Percentiles rank a stretch among this genome's conserved stretches.
These are phyloP conservation scores for Patiria pectinifera DNA, from an alignment of 53 echinoderm and acorn worm species.

Conservation along the genomic window DNA sequence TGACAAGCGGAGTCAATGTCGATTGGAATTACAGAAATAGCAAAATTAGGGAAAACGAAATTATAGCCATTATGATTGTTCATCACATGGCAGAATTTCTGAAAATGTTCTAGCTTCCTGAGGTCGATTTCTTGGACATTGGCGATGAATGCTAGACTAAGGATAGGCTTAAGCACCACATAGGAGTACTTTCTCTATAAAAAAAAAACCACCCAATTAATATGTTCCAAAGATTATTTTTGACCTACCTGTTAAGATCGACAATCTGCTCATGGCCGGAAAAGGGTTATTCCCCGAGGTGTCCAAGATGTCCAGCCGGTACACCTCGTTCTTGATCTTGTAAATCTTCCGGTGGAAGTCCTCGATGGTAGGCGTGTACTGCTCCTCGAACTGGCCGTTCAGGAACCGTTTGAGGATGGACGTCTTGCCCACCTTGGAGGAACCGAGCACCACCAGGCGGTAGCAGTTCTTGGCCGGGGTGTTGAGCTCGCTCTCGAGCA, in stretches of 20 bases:
- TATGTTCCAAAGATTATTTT: background rate
- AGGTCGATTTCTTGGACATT: too few relatives aligned
- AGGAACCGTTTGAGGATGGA: constrained; percentile 91
- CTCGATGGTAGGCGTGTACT: constrained; percentile 95
- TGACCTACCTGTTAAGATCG: constrained; percentile 85
- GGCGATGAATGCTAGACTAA: too few relatives aligned
- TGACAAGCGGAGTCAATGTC: too few relatives aligned
- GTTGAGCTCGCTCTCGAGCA: constrained; percentile 90
- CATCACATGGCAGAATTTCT: too few relatives aligned
- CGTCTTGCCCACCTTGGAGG: constrained; percentile 94
- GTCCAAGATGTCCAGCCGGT: constrained; percentile 91
- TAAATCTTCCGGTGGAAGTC: constrained; percentile 96
- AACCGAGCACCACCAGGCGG: constrained; percentile 92
- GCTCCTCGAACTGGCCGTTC: constrained; percentile 92
- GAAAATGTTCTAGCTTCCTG: too few relatives aligned
- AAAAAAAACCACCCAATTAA: background rate
- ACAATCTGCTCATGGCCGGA: constrained; percentile 95
- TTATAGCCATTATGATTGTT: too few relatives aligned
- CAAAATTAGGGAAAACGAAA: too few relatives aligned
- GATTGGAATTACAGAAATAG: too few relatives aligned
- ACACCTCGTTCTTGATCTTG: constrained; percentile 91
- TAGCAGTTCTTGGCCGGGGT: constrained; percentile 97
- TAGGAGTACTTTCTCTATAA: too few relatives aligned
- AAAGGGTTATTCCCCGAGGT: constrained; percentile 97
- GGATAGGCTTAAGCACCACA: too few relatives aligned